A percentile compares a stretch with the other conserved stretches of the same genome.
These are phyloP conservation scores for Cladorhizidae sp. DNA, from an alignment of 37 sponge, comb jelly and placozoan species.

Conservation along the genomic window DNA sequence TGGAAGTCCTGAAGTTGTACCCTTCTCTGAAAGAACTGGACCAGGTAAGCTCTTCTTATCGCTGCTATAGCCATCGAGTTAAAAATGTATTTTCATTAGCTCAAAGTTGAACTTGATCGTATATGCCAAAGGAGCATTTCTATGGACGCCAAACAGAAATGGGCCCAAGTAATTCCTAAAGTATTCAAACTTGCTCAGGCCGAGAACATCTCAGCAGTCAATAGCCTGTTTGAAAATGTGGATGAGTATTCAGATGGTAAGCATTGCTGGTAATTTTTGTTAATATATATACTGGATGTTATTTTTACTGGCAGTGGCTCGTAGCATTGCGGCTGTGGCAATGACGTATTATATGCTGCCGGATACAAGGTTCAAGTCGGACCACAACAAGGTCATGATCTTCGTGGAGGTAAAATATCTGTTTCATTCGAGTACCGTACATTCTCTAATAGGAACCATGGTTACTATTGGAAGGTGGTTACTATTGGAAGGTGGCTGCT, in stretches of 20 bases:
- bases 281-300: not conserved
- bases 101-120: not conserved
- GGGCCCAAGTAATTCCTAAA: not conserved
- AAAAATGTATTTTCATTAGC: not conserved
- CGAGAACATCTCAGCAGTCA: not conserved
- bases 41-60: no score
- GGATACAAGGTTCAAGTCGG: not conserved
- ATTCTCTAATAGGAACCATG: no score
- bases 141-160: not conserved
- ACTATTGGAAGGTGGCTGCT: not conserved
- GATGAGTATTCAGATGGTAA: not conserved
- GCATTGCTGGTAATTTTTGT: not conserved
- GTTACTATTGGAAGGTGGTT: no score
- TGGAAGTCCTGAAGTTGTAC: no score
- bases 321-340: not conserved
- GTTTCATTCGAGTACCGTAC: not conserved
- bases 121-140: not conserved
- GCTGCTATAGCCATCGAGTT: no score
- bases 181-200: not conserved
- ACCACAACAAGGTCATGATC: not conserved
- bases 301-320: not conserved
- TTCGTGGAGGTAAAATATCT: not conserved
- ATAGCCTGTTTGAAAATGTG: not conserved
- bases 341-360: not conserved
- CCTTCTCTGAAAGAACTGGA: no score